Percentiles rank a stretch among this genome's conserved stretches.
phyloP scores from a whole-genome alignment of 2,888 invertebrate species.

The Drosophila meridiana region DNA sequence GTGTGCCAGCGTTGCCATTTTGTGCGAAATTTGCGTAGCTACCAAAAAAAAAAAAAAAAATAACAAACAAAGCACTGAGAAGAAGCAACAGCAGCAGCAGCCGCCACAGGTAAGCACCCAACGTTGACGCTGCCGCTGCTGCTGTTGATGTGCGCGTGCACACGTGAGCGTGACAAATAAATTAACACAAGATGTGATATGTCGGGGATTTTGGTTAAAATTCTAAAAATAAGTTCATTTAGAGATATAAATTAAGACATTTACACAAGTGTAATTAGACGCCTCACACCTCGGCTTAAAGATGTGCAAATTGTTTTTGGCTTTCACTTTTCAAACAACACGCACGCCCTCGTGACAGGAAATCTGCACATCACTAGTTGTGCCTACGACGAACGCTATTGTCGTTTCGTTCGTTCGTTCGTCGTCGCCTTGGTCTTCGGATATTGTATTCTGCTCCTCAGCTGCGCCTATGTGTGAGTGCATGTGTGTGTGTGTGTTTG shows the following conservation, averaged over 20 bases:
- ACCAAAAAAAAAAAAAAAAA: not conserved
- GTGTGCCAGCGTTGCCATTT: slow-evolving; percentile 67
- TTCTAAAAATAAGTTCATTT: not conserved
- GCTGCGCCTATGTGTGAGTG: slow-evolving; percentile 15
- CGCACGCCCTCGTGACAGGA: slow-evolving; percentile 17
- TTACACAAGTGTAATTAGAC: not conserved
- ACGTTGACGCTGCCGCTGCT: slow-evolving; percentile 18
- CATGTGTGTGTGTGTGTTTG: slow-evolving; percentile 34
- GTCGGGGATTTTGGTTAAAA: not conserved
- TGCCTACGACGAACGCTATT: slow-evolving; percentile 8
- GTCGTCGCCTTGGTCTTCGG: slow-evolving; percentile 9
- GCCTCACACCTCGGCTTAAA: not conserved
- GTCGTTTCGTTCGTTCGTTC: slow-evolving; percentile 1
- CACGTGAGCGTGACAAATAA: slow-evolving; percentile 30
- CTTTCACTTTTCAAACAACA: slow-evolving; percentile 12
- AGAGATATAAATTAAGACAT: not conserved
- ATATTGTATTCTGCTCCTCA: slow-evolving; percentile 17
- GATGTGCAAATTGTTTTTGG: not conserved
- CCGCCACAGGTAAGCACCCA: slow-evolving; percentile 50
- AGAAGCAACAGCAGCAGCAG: slow-evolving; percentile 13
- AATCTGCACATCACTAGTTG: slow-evolving; percentile 29
- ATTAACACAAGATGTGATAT: slow-evolving; percentile 4
- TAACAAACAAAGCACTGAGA: slow-evolving; percentile 19
- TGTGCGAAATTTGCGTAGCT: slow-evolving; percentile 58
- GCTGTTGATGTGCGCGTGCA: slow-evolving; percentile 13